These are phyloP conservation scores for Protomyctophum bolini DNA, from an alignment of 2,113 vertebrate species.

Conservation along the genomic window DNA sequence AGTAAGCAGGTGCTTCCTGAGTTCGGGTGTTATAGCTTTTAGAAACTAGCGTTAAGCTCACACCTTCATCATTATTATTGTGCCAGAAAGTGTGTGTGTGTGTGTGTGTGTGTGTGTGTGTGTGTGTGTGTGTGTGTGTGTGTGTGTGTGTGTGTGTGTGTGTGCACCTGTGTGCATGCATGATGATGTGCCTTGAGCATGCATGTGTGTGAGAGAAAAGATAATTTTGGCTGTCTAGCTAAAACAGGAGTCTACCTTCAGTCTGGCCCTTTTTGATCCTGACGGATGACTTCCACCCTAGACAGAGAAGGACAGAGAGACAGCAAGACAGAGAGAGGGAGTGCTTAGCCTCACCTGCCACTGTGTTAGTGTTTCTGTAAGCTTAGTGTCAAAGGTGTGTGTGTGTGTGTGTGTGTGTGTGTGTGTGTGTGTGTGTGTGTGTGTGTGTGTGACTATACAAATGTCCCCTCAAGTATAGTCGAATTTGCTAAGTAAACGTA, in stretches of 20 bases:
- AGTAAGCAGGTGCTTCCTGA: constrained; percentile 63
- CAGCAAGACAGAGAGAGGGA: constrained; percentile 48
- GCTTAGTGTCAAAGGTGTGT: constrained; percentile 80
- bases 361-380: constrained; percentile 74
- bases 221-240: constrained; percentile 79
- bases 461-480: no score
- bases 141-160: constrained; percentile 36
- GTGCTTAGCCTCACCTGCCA: constrained; percentile 78
- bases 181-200: constrained; percentile 36
- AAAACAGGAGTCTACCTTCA: constrained; percentile 77
- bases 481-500: no score
- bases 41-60: constrained; percentile 67
- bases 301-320: constrained; percentile 55
- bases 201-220: constrained; percentile 40
- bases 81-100: constrained; percentile 26
- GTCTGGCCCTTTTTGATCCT: constrained; percentile 75
- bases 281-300: constrained; percentile 77
- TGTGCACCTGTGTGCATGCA: constrained; percentile 21
- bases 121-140: background rate
- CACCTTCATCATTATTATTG: constrained; percentile 51
- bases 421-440: constrained; percentile 30
- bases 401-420: constrained; percentile 50
- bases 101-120: background rate
- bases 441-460: constrained; percentile 24
- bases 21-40: constrained; percentile 65